These are phyloP conservation scores for Xiphydria camelus DNA, from an alignment of 2,888 invertebrate species.

Conservation along the genomic window DNA sequence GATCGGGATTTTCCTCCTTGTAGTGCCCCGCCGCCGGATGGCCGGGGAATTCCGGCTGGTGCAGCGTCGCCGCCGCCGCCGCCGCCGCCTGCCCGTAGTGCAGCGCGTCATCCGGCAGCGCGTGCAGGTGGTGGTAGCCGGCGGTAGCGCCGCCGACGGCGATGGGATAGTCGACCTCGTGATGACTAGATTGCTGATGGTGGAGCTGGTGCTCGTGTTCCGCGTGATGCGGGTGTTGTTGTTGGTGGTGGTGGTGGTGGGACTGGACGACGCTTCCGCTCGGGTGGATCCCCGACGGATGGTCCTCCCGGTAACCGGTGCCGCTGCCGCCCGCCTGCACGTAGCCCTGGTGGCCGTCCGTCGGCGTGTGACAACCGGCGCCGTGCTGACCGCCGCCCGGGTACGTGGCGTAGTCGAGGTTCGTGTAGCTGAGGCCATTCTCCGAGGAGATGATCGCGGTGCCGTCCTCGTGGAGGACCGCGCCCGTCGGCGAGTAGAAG, in stretches of 20 bases:
- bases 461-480: constrained; percentile 56
- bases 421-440: constrained; percentile 87
- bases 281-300: constrained; percentile 37
- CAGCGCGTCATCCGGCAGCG: constrained; percentile 32
- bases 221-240: constrained; percentile 18
- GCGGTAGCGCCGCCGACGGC: constrained; percentile 52
- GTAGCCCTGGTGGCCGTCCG: constrained; percentile 56
- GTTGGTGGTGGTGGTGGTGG: constrained; percentile 29
- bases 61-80: constrained; percentile 54
- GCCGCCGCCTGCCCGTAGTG: constrained; percentile 29
- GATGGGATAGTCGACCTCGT: constrained; percentile 49
- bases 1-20: constrained; percentile 64
- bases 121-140: constrained; percentile 46
- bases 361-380: constrained; percentile 30
- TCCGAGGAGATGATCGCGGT: constrained; percentile 80
- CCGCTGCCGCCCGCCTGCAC: constrained; percentile 60
- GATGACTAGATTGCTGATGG: constrained; percentile 30
- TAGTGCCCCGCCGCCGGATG: constrained; percentile 61
- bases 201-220: constrained; percentile 44
- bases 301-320: constrained; percentile 50
- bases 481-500: constrained; percentile 48
- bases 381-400: constrained; percentile 37
- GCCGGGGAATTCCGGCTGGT: constrained; percentile 64
- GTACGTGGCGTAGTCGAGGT: constrained; percentile 74
- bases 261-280: constrained; percentile 29